These are phyloP conservation scores for Chrosomus eos DNA, from an alignment of 2,797 vertebrate species.

Conservation along the genomic window DNA sequence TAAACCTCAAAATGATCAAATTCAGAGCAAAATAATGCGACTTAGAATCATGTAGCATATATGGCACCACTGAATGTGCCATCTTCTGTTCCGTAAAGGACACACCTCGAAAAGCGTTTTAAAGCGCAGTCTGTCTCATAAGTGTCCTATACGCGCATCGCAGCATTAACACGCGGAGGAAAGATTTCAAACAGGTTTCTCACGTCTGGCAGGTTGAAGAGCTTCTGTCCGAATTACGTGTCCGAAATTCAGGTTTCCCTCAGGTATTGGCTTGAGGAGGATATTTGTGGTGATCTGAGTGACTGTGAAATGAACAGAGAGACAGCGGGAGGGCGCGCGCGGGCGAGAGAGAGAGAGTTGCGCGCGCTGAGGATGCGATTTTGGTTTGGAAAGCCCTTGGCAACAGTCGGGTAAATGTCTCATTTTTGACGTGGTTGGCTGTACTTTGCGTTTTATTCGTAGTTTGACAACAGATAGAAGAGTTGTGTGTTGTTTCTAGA, in stretches of 20 bases:
- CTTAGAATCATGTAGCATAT: neutral
- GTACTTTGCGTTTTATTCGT: neutral
- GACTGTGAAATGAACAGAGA: constrained; percentile 23
- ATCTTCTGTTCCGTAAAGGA: constrained; percentile 21
- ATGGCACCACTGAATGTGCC: constrained; percentile 8
- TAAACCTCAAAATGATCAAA: neutral
- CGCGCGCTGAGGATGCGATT: constrained; percentile 53
- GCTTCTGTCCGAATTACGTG: constrained; percentile 57
- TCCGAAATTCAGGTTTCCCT: constrained; percentile 56
- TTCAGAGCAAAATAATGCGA: neutral
- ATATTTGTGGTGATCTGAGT: constrained; percentile 20
- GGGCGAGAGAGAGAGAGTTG: constrained; percentile 38
- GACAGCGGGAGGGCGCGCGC: neutral
- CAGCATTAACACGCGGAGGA: constrained; percentile 55
- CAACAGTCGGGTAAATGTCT: constrained; percentile 26
- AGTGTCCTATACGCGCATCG: constrained; percentile 30
- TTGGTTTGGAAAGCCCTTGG: constrained; percentile 50
- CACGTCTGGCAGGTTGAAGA: constrained; percentile 59
- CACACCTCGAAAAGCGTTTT: constrained; percentile 57
- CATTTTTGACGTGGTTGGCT: neutral
- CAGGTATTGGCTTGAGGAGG: constrained; percentile 49
- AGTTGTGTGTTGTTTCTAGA: neutral
- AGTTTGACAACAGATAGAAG: neutral
- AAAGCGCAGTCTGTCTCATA: constrained; percentile 9
- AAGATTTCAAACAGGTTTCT: constrained; percentile 55